These are phyloP conservation scores for Mastomys coucha DNA, from an alignment of 2,113 vertebrate genomes.

Conservation along the genomic window DNA sequence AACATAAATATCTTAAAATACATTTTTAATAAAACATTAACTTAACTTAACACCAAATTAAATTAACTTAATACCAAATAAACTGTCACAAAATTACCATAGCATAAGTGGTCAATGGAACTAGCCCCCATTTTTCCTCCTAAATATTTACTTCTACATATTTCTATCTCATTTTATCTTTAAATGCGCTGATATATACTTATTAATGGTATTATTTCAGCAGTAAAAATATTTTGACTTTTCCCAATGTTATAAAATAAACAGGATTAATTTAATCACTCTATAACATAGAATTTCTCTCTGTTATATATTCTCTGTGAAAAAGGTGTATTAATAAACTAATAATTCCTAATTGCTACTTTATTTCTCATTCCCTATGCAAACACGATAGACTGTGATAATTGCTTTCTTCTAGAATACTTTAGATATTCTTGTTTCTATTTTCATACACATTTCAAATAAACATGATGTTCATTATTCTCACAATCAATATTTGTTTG, in stretches of 20 bases:
- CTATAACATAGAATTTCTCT: neutral
- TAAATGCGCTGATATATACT: neutral
- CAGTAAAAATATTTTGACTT: neutral
- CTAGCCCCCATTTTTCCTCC: neutral
- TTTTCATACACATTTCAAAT: neutral
- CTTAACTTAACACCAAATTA: neutral
- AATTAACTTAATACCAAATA: neutral
- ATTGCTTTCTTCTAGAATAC: neutral
- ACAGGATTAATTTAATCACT: neutral
- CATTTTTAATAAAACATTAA: neutral
- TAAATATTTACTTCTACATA: neutral
- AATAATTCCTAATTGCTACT: neutral
- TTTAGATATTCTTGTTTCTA: neutral
- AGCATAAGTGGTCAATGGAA: neutral
- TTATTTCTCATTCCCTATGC: neutral
- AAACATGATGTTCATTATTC: neutral
- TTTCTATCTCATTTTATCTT: neutral
- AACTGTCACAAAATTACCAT: neutral
- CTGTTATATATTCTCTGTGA: neutral
- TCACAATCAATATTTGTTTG: neutral
- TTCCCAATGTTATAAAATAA: neutral
- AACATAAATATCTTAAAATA: neutral
- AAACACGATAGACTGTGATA: neutral
- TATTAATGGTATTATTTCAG: neutral
- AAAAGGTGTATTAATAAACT: neutral